phyloP scores from a whole-genome alignment of 64 coral and sea anemone genomes.

The Exaiptasia diaphana region DNA sequence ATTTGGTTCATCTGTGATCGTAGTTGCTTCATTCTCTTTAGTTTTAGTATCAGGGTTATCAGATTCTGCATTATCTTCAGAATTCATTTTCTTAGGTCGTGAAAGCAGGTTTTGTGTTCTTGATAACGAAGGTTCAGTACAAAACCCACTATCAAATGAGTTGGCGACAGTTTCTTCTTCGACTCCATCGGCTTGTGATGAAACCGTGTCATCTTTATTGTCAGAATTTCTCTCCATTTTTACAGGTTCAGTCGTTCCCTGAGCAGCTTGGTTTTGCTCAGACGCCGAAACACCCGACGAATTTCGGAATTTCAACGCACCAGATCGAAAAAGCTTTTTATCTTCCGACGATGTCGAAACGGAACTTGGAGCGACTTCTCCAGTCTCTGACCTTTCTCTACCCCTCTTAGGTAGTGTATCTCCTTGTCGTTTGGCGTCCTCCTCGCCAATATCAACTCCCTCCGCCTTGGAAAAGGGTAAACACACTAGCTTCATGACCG shows the following conservation, averaged over 20 bases:
- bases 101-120: not conserved
- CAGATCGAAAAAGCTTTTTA: not conserved
- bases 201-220: too few species aligned
- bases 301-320: not conserved
- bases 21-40: not conserved
- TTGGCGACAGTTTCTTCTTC: too few species aligned
- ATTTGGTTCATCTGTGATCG: not conserved
- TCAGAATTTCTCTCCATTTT: not conserved
- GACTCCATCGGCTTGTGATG: not conserved
- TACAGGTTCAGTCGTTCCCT: not conserved
- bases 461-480: not conserved
- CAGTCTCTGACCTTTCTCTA: not conserved
- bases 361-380: not conserved
- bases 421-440: not conserved
- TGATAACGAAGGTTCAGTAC: too few species aligned
- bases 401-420: not conserved
- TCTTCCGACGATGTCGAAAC: not conserved
- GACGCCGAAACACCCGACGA: not conserved
- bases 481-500: constrained; percentile 54
- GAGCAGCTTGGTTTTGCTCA: not conserved
- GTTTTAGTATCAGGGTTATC: not conserved
- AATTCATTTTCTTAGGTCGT: not conserved
- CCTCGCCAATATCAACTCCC: not conserved
- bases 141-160: too few species aligned
- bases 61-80: not conserved